phyloP scores from a whole-genome alignment of 2,797 vertebrate genomes.

The Channallabes apus region DNA sequence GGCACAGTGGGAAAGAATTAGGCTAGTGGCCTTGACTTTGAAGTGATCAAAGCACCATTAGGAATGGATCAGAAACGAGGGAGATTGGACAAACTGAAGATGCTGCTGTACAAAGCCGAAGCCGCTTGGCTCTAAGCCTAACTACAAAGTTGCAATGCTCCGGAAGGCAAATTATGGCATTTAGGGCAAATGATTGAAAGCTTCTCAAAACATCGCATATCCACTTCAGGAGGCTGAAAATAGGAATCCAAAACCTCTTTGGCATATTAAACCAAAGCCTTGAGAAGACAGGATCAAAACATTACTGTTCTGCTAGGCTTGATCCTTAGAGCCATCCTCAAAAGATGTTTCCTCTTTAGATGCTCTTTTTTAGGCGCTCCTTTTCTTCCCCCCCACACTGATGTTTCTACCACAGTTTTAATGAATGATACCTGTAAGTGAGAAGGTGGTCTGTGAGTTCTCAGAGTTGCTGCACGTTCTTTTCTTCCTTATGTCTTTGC shows the following conservation, averaged over 20 bases:
- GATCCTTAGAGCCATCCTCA: constrained; percentile 39
- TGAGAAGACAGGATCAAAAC: constrained; percentile 40
- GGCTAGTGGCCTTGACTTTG: constrained; percentile 42
- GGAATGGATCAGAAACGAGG: constrained; percentile 47
- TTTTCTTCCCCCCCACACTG: constrained; percentile 40
- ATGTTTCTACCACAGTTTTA: constrained; percentile 35
- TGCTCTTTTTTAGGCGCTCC: background rate
- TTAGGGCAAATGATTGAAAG: constrained; percentile 49
- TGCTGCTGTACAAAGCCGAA: constrained; percentile 36
- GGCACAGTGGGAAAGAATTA: constrained; percentile 8
- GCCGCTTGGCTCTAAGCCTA: constrained; percentile 33
- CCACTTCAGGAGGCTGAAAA: constrained; percentile 59
- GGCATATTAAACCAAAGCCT: constrained; percentile 44
- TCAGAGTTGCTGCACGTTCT: constrained; percentile 29
- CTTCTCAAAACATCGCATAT: constrained; percentile 57
- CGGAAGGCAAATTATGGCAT: constrained; percentile 43
- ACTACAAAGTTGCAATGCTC: constrained; percentile 24
- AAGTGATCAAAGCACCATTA: constrained; percentile 53
- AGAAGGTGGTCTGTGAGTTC: constrained; percentile 20
- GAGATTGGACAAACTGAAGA: constrained; percentile 33
- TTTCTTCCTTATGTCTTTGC: constrained; percentile 34
- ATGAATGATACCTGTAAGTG: constrained; percentile 32
- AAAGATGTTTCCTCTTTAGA: background rate
- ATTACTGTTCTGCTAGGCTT: background rate
- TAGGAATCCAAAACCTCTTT: constrained; percentile 57